A percentile compares a stretch with the other conserved stretches of the same genome.
These are phyloP conservation scores for Meghimatium bilineatum DNA, from an alignment of 2,888 invertebrate species.

Conservation along the genomic window DNA sequence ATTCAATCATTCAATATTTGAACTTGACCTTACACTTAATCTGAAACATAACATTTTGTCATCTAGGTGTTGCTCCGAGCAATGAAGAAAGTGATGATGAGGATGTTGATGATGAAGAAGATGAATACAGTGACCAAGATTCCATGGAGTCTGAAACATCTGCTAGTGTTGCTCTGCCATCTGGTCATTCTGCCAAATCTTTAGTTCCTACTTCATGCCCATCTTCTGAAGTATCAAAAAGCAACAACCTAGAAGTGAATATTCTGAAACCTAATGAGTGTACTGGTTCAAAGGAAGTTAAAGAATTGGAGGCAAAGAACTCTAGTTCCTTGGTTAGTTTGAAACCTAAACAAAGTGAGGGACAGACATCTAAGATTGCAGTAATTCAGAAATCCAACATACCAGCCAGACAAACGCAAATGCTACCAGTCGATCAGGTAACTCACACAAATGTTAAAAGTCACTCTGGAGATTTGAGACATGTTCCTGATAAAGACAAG, in stretches of 20 bases:
- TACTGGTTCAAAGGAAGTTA: neutral
- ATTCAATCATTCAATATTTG: no score
- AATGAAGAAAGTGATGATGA: conserved; percentile 37
- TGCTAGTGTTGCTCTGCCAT: neutral
- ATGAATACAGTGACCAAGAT: conserved; percentile 18
- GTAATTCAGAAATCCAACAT: neutral
- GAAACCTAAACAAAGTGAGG: neutral
- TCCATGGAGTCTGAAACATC: conserved; percentile 12
- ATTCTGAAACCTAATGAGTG: neutral
- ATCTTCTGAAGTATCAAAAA: neutral
- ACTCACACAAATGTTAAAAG: no score
- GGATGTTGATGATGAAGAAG: conserved; percentile 15
- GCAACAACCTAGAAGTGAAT: neutral
- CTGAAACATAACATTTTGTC: neutral
- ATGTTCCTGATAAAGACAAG: neutral
- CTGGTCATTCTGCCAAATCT: neutral
- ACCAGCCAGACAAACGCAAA: neutral
- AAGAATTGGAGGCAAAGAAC: neutral
- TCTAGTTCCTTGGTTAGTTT: neutral
- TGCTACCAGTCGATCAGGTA: neutral
- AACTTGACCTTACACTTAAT: no score
- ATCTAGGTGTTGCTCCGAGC: conserved; percentile 8
- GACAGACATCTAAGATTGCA: neutral
- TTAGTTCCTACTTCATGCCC: neutral
- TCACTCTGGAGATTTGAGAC: neutral